Percentiles rank a stretch among this genome's conserved stretches.
Conservation (phyloP, 2,888 invertebrate species). For the Sphinx pinastri region DNA sequence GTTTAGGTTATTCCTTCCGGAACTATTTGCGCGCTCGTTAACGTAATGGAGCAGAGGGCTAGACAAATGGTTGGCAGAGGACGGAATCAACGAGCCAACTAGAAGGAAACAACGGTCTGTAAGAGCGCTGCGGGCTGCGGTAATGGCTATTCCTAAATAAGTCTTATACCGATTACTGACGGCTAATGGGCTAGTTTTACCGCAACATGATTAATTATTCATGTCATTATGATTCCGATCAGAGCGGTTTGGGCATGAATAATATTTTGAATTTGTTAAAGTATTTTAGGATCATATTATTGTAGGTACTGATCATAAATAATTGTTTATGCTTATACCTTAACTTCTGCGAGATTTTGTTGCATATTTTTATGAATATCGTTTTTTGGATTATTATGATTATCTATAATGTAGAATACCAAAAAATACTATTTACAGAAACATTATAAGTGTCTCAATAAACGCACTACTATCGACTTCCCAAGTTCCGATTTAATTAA, state of each 20-base stretch:
- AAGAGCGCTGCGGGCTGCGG: constrained; percentile 45
- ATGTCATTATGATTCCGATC: constrained; percentile 25
- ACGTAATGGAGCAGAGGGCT: constrained; percentile 67
- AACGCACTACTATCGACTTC: too few relatives aligned
- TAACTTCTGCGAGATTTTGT: too few relatives aligned
- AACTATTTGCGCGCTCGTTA: constrained; percentile 72
- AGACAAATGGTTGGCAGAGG: constrained; percentile 70
- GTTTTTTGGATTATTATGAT: too few relatives aligned
- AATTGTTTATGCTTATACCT: too few relatives aligned
- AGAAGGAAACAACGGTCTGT: constrained; percentile 55
- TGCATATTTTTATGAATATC: too few relatives aligned
- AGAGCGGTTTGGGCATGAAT: not conserved
- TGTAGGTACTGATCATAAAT: not conserved
- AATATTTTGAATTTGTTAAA: constrained; percentile 8
- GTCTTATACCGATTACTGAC: constrained; percentile 27
- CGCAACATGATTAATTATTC: constrained; percentile 14
- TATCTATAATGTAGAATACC: too few relatives aligned
- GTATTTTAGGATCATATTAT: not conserved
- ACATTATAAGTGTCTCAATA: too few relatives aligned
- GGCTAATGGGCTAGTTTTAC: not conserved
- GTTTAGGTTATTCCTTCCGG: constrained; percentile 62
- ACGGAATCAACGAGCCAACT: constrained; percentile 63
- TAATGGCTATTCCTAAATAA: constrained; percentile 45
- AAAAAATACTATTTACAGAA: too few relatives aligned
- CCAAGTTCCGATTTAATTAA: too few relatives aligned